Conservation (phyloP, 64 coral and sea anemone genomes). For the Stichodactyla helianthus region DNA sequence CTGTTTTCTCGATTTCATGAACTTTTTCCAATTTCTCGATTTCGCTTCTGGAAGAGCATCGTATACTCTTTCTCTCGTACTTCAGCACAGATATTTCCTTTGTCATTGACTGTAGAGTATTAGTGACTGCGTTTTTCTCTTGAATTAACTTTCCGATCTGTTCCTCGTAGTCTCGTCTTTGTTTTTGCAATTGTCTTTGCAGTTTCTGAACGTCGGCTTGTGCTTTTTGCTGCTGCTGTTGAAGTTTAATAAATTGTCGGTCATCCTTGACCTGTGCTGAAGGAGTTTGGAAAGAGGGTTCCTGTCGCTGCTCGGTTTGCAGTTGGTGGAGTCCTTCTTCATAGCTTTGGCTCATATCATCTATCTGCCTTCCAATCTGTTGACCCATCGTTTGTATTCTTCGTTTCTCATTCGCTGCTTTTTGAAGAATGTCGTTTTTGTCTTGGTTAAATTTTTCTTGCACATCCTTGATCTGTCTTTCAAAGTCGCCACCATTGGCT, state of each 20-base stretch:
- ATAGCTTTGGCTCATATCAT: slow-evolving; percentile 17
- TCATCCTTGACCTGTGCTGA: neutral
- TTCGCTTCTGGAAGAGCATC: slow-evolving; percentile 28
- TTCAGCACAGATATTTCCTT: slow-evolving; percentile 61
- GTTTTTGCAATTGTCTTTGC: slow-evolving; percentile 55
- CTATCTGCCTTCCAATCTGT: slow-evolving; percentile 40
- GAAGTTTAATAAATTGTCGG: slow-evolving; percentile 3
- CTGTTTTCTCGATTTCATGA: slow-evolving; percentile 67
- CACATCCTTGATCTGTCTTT: slow-evolving; percentile 28
- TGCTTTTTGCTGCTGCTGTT: slow-evolving; percentile 35
- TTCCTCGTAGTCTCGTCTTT: slow-evolving; percentile 52
- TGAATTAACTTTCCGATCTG: slow-evolving; percentile 21
- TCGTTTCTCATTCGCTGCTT: slow-evolving; percentile 58
- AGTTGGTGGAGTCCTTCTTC: slow-evolving; percentile 40
- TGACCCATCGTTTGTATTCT: slow-evolving; percentile 47
- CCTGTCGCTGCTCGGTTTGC: slow-evolving; percentile 8
- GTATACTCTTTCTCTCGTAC: slow-evolving; percentile 34
- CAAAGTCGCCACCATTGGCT: slow-evolving; percentile 1
- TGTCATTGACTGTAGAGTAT: slow-evolving; percentile 57
- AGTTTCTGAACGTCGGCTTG: slow-evolving; percentile 16
- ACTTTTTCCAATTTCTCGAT: slow-evolving; percentile 39
- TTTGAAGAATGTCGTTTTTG: slow-evolving; percentile 41
- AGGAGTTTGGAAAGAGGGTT: slow-evolving; percentile 23
- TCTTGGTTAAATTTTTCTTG: slow-evolving; percentile 24
- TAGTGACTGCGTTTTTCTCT: slow-evolving; percentile 44